Conservation (phyloP, 1,140 invertebrate species). For the Pseudomyrmex pallidus region DNA sequence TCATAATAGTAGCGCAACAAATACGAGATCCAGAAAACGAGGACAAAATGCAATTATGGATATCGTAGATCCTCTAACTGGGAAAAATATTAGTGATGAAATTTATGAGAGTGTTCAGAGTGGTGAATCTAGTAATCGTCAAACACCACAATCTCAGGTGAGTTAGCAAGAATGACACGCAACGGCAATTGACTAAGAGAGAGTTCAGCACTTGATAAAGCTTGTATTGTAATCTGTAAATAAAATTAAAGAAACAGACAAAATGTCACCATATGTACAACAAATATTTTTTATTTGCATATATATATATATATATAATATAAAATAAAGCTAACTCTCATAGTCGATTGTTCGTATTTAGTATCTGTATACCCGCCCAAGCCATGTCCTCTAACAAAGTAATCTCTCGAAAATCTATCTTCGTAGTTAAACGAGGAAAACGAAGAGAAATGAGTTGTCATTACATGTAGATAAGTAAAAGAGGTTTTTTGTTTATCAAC, state of each 20-base stretch:
- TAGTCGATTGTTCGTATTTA: constrained; percentile 62
- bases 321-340: constrained; percentile 56
- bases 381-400: constrained; percentile 43
- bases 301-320: too few relatives aligned
- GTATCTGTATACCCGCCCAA: constrained; percentile 60
- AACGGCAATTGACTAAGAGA: constrained; percentile 67
- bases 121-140: constrained; percentile 77
- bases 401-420: neutral
- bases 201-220: constrained; percentile 14
- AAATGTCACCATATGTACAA: too few relatives aligned
- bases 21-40: constrained; percentile 71
- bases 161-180: constrained; percentile 58
- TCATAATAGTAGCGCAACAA: constrained; percentile 77
- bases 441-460: neutral
- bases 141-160: constrained; percentile 79
- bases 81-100: constrained; percentile 80
- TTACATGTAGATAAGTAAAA: too few relatives aligned
- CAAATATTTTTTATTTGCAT: neutral
- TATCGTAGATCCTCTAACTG: constrained; percentile 82
- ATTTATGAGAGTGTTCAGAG: constrained; percentile 73
- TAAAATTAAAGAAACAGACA: too few relatives aligned
- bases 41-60: constrained; percentile 78
- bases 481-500: too few relatives aligned
- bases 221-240: neutral
- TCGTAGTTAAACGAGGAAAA: neutral